phyloP scores from a whole-genome alignment of 2,888 invertebrate species.

The Agrotis puta region DNA sequence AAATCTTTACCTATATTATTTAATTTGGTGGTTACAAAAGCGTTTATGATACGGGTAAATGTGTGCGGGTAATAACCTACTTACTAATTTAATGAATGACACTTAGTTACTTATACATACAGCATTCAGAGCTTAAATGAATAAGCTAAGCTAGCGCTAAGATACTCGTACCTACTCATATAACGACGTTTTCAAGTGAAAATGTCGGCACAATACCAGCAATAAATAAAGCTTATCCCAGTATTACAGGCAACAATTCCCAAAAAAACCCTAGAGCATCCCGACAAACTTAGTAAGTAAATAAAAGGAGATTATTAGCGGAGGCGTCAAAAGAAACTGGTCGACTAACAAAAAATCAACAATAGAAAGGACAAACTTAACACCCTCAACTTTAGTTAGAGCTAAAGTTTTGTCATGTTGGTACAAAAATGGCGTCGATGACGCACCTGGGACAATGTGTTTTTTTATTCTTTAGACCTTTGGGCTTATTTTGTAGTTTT shows the following conservation, averaged over 20 bases:
- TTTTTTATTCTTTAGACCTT: conserved; percentile 34
- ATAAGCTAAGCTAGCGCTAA: not conserved
- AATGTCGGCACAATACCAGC: not conserved
- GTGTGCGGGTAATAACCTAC: too few species aligned
- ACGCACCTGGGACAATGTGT: conserved; percentile 50
- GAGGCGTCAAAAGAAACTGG: conserved; percentile 57
- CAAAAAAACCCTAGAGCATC: conserved; percentile 33
- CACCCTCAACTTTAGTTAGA: conserved; percentile 50
- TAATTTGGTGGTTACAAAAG: too few species aligned
- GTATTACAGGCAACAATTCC: conserved; percentile 16
- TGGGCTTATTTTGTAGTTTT: conserved; percentile 15
- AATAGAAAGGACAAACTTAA: conserved; percentile 54
- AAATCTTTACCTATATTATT: not conserved
- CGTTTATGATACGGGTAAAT: too few species aligned
- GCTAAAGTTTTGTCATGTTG: conserved; percentile 50
- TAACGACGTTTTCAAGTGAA: conserved; percentile 2
- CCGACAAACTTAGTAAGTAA: conserved; percentile 46
- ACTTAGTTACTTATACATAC: too few species aligned
- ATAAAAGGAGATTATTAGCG: conserved; percentile 63
- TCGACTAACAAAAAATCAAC: conserved; percentile 58
- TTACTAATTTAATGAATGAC: too few species aligned
- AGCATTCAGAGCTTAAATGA: not conserved
- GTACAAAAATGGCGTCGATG: conserved; percentile 34
- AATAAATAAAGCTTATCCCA: conserved; percentile 35
- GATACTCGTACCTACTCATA: too few species aligned